These are phyloP conservation scores for Zhuqinia jingwanae DNA, from an alignment of 2,888 invertebrate genomes.

Conservation along the genomic window DNA sequence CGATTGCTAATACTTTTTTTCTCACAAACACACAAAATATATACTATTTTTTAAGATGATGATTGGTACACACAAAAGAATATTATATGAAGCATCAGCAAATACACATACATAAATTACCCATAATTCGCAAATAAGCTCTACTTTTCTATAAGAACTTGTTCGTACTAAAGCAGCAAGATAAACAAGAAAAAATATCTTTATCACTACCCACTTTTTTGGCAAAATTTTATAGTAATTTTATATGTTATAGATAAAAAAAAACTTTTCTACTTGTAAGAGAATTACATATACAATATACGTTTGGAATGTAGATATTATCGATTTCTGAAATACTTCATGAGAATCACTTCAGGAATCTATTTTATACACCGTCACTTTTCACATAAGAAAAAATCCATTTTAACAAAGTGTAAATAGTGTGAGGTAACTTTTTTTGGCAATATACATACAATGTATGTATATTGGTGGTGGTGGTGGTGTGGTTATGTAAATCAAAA, in stretches of 20 bases:
- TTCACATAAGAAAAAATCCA: too few species aligned
- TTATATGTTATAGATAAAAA: neutral
- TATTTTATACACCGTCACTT: too few species aligned
- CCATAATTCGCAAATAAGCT: neutral
- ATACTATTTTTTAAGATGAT: neutral
- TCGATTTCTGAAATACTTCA: neutral
- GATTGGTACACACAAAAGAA: neutral
- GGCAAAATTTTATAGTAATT: slow-evolving; percentile 30
- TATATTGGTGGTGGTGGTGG: too few species aligned
- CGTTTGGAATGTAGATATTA: neutral
- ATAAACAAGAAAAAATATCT: slow-evolving; percentile 11
- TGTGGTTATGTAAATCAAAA: too few species aligned
- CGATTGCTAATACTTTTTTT: slow-evolving; percentile 20
- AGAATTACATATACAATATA: neutral
- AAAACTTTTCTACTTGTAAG: neutral
- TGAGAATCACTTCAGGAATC: too few species aligned
- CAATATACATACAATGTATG: too few species aligned
- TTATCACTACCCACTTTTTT: slow-evolving; percentile 22
- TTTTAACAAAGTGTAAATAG: too few species aligned
- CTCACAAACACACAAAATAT: slow-evolving; percentile 3
- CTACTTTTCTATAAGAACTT: neutral
- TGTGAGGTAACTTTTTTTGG: too few species aligned
- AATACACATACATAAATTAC: neutral
- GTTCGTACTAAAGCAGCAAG: neutral
- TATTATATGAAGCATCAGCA: neutral